Evolutionary conservation across 2,888 invertebrate species (phyloP), one percentile per base, ranked within the genome.

Genomic region (Mantis religiosa): DNA sequence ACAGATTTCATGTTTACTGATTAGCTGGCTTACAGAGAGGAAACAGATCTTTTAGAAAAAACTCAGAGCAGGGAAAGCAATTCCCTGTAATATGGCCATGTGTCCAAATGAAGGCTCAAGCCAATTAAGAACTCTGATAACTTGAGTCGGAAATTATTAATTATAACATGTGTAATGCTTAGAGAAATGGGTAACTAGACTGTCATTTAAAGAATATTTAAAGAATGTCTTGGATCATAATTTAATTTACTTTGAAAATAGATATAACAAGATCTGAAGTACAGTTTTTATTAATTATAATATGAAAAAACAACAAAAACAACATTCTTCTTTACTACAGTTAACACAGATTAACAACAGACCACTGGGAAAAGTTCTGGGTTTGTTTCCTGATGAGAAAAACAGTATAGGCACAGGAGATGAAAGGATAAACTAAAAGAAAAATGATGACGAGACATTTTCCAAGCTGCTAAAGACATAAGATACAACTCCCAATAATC

Each of bases 211-310:
- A 14, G 89, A 85, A 85, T 4, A n/a, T 15, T 27, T 27, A 85
- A 34, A 85, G 12, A 30, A n/a, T 84, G 83, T 87, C 71, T 89
- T 89, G 87, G 88, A 88, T 90, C 88, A 89, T 88, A 90, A 87
- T 90, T 90, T 89, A 89, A 89, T 90, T 90, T 88, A 88, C 89
- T 90, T 89, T 89, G 89, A 90, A 90, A 90, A 90, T 90, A 90
- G 89, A 89, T 90, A 88, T 90, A 90, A 90, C 90, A 90, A 90
- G 89, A 88, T 90, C 89, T 89, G 88, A 90, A 90, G 89, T 90
- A 89, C 90, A 90, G 89, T 71, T 89, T 90, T 89, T 89, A 89
- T 88, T 85, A 89, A 88, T 88, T 88, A 85, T 89, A 88, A 89
- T 89, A 90, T 89, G 88, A 90, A 90, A 71, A 90, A 89, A 89